Evolutionary conservation across 1,140 invertebrate genomes (phyloP).

Genomic region (Trichonephila inaurata): DNA sequence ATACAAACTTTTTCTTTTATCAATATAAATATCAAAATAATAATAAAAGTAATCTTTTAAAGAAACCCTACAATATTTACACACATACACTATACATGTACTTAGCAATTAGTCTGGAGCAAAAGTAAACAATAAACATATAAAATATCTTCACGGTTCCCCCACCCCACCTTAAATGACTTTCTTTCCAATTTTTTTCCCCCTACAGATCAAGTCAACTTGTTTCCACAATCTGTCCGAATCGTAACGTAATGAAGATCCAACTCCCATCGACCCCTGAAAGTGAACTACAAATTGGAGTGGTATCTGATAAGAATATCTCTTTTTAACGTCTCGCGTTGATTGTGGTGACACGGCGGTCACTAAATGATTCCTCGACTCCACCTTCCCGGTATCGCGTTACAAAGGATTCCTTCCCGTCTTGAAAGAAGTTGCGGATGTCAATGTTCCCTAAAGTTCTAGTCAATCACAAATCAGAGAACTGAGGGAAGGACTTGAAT

Average conservation of each 20-base stretch:
- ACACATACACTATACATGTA: too few species aligned
- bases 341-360: constrained; percentile 52
- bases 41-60: too few species aligned
- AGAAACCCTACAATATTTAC: too few species aligned
- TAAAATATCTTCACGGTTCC: too few species aligned
- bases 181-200: too few species aligned
- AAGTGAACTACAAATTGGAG: constrained; percentile 61
- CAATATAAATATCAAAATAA: too few species aligned
- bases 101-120: too few species aligned
- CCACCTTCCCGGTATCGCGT: neutral
- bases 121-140: too few species aligned
- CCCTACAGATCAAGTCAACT: neutral
- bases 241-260: constrained; percentile 6
- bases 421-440: neutral
- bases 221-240: neutral
- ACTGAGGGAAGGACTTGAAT: neutral
- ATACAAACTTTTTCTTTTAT: too few species aligned
- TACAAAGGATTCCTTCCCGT: neutral
- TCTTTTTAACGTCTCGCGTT: constrained; percentile 61
- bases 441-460: neutral
- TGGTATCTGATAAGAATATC: constrained; percentile 20
- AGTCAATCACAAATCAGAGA: neutral
- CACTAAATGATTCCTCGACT: constrained; percentile 57
- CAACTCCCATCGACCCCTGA: constrained; percentile 58
- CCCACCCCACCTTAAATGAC: too few species aligned